Conservation (phyloP, 1,140 invertebrate species). For the Melanaphis sacchari region DNA sequence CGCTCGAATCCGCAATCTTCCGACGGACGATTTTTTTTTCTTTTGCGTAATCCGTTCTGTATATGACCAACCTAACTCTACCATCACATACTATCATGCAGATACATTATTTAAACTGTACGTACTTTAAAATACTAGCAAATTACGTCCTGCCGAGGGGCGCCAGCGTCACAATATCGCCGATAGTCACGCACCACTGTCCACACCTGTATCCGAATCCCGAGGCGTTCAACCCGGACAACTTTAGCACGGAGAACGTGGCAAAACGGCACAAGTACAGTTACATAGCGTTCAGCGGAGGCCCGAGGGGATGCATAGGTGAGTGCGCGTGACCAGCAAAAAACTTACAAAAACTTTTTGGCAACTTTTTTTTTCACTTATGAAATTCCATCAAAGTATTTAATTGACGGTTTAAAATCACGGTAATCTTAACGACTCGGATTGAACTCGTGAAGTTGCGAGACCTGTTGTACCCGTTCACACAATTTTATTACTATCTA, state of each 20-base stretch:
- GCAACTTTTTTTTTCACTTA: background rate
- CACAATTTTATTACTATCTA: too few species aligned
- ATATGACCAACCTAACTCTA: background rate
- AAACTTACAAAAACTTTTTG: background rate
- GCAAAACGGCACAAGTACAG: constrained; percentile 80
- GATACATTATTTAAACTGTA: background rate
- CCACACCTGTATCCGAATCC: constrained; percentile 69
- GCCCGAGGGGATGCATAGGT: constrained; percentile 84
- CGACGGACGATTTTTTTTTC: too few species aligned
- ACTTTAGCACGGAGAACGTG: constrained; percentile 85
- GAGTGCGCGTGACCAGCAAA: constrained; percentile 59
- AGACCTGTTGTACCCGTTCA: background rate
- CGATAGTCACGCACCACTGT: constrained; percentile 42
- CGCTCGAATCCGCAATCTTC: too few species aligned
- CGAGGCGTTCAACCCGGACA: constrained; percentile 86
- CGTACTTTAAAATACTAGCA: background rate
- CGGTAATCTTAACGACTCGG: too few species aligned
- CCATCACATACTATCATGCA: background rate
- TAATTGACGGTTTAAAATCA: background rate
- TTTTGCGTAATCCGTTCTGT: background rate
- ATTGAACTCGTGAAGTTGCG: background rate
- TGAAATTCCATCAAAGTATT: background rate
- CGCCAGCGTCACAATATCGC: constrained; percentile 8
- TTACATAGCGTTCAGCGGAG: constrained; percentile 74
- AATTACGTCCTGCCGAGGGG: constrained; percentile 9